Base-by-base conservation (phyloP, 2,888 invertebrate species). In the Latrodectus hesperus region DNA sequence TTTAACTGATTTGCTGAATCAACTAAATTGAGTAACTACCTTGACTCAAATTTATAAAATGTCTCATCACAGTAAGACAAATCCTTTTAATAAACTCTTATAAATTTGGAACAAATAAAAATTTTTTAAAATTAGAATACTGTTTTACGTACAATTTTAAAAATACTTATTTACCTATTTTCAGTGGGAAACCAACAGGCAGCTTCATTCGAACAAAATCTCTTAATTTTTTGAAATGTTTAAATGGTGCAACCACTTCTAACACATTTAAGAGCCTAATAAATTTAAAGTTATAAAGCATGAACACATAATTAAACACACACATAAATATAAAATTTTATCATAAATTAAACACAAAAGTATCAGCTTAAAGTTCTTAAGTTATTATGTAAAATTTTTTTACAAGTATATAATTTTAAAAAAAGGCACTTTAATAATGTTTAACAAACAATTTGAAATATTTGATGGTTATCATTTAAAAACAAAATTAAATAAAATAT, bases 191-290 rank as follows among this genome's bases (percentile, higher is more conserved):
- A 51, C 99, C 99, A 89, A 95, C 96, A 1, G 99, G 99, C 91
- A 99, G 94, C 93, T 98, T 98, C 93, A 98, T 95, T 88, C 96
- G 95, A 89, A 99, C 97, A 93, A 99, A 99, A 92, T 99, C 96
- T 82, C 99, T 94, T 89, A 99, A 93, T 93, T 99, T 99, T 89
- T 96, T 96, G 93, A 99, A 97, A 93, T 99, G 99, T 92, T 99
- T 99, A 91, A 99, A 98, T 0, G 99, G 99, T 11, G 99, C 98
- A 90, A 99, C 96, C n/a, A 99, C 97, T 94, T 99, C 99, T 81
- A 99, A 93, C 6, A 99, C 97, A 94, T 99, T 98, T 51, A 99
- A 93, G 81, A 99, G 93, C 6, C 89, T 89, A 22, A 26, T 70
- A 64, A 55, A 73, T 22, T 16, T 22, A 70, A 74, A 11, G 26